Evolutionary conservation across 2,797 vertebrate genomes (phyloP), one percentile per base, ranked within the genome.

Genomic region (Pelochelys cantorii): DNA sequence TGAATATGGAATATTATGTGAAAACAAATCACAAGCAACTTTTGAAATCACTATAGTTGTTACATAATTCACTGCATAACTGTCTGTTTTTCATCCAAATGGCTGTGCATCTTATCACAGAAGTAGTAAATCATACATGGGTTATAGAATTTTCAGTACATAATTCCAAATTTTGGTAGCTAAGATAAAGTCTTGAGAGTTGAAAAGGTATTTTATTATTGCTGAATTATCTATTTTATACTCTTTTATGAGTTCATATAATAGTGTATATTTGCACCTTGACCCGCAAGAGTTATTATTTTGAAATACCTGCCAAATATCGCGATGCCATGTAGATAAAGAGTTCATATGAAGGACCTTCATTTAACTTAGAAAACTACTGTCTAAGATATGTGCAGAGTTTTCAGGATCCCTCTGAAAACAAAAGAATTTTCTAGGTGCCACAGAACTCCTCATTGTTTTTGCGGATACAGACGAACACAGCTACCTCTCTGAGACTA

Each of bases 51-150:
- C 2, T 82, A 5, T 10, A 5, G 1, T 79, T 84, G 22, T 60
- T 74, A 3, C 0, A 1, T 55, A 2, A 90, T 77, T 93, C 7
- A 4, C 31, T 89, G 27, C 60, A 48, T 74, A 92, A 92, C 56
- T 87, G 11, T 29, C 5, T 65, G 92, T 87, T 92, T 53, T 83
- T 84, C 71, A 83, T 90, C 53, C 88, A 92, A 87, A 84, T 5
- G 84, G 13, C 11, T 59, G 3, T 56, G 27, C 1, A 54, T 79
- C 23, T 93, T 90, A 86, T 68, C 65, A 81, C 10, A 59, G 3
- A 52, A 83, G 4, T 71, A 77, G 93, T 79, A 90, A 93, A 93
- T 25, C 83, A 3, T 68, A 65, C 13, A 29, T 10, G 42, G 12
- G 13, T 5, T 84, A 27, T 13, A 86, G 18, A 10, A 84, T 90